A percentile compares a stretch with the other conserved stretches of the same genome.
Conservation (phyloP, 2,797 vertebrate genomes). For the Ataeniobius toweri region DNA sequence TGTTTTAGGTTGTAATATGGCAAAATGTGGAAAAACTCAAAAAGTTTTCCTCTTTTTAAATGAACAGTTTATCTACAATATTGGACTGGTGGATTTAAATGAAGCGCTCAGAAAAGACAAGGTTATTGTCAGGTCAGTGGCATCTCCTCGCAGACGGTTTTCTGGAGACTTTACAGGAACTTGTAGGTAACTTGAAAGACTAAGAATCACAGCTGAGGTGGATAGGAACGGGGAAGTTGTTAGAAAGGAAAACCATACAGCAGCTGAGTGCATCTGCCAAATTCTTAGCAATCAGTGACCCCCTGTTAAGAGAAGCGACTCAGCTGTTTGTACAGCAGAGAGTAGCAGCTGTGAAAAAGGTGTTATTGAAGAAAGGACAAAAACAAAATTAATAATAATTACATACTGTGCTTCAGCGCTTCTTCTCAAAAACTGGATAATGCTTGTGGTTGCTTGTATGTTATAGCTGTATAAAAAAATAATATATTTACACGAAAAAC, state of each 20-base stretch:
- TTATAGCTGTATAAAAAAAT: neutral
- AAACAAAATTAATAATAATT: neutral
- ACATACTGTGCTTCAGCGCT: neutral
- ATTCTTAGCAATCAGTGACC: constrained; percentile 46
- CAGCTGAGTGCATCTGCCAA: constrained; percentile 39
- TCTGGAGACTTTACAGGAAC: constrained; percentile 27
- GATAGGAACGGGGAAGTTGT: constrained; percentile 33
- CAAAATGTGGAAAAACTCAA: neutral
- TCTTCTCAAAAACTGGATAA: rapidly evolving
- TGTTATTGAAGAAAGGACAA: neutral
- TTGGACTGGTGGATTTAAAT: neutral
- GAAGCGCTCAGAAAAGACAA: neutral
- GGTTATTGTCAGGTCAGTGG: neutral
- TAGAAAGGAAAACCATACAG: constrained; percentile 25
- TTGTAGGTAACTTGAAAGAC: constrained; percentile 28
- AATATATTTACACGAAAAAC: neutral
- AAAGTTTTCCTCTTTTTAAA: neutral
- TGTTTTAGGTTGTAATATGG: too few relatives aligned
- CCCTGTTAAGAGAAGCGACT: constrained; percentile 44
- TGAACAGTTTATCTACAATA: neutral
- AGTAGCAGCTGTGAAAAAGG: constrained; percentile 7
- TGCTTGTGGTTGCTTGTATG: too few relatives aligned
- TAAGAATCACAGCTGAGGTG: constrained; percentile 32
- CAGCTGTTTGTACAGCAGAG: constrained; percentile 36
- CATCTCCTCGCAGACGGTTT: neutral